These are phyloP conservation scores for Spilogale gracilis DNA, from an alignment of 2,113 vertebrate species.

Conservation along the genomic window DNA sequence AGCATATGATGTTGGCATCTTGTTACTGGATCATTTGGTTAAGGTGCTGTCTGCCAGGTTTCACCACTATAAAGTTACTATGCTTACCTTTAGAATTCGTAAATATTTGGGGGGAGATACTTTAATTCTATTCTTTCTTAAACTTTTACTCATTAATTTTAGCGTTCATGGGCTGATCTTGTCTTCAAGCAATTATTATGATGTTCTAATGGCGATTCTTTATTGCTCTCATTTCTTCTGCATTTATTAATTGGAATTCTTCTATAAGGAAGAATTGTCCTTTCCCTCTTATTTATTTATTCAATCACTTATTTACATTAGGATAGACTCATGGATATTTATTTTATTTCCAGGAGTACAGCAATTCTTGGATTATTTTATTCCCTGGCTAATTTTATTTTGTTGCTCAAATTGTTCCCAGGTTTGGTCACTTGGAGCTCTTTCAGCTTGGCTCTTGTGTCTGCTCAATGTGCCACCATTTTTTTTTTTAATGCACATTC, in stretches of 20 bases:
- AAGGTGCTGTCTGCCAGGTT: not conserved
- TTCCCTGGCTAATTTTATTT: not conserved
- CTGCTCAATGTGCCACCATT: not conserved
- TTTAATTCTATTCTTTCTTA: not conserved
- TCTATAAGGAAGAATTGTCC: not conserved
- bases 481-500: not conserved
- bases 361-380: constrained; percentile 25
- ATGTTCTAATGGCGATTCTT: constrained; percentile 16
- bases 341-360: not conserved
- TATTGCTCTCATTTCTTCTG: not conserved
- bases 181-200: not conserved
- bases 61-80: not conserved
- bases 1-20: not conserved
- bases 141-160: not conserved
- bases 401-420: constrained; percentile 2
- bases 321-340: not conserved
- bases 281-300: constrained; percentile 1
- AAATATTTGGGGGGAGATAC: not conserved
- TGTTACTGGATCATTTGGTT: not conserved
- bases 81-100: not conserved
- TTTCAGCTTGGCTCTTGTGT: not conserved
- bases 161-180: not conserved
- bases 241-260: constrained; percentile 26
- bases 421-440: not conserved
- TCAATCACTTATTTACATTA: not conserved